These are phyloP conservation scores for Nebria ingens DNA, from an alignment of 1,140 invertebrate species.

Conservation along the genomic window DNA sequence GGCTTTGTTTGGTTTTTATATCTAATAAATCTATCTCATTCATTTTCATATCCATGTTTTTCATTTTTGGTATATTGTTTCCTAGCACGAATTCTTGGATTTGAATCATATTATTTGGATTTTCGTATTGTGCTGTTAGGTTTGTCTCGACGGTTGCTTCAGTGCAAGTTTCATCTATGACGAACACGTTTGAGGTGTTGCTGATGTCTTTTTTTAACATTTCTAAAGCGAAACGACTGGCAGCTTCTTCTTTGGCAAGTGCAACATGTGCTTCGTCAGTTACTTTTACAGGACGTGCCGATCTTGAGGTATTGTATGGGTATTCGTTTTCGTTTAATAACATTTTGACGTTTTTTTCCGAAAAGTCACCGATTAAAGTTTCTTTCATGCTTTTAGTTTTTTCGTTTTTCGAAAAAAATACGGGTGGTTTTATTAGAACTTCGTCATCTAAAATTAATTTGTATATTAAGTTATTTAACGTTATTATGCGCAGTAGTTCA, in stretches of 20 bases:
- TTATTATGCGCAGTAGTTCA: no score
- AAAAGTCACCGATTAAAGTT: no score
- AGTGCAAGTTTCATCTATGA: not conserved
- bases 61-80: no score
- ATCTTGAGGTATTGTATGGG: not conserved
- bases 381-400: not conserved
- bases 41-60: no score
- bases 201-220: not conserved
- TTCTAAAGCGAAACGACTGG: not conserved
- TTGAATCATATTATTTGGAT: not conserved
- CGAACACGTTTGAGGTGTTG: not conserved
- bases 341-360: not conserved
- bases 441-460: no score
- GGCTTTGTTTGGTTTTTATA: no score
- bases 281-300: not conserved
- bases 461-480: no score
- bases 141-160: not conserved
- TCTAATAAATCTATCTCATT: no score
- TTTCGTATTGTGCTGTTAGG: not conserved
- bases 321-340: not conserved
- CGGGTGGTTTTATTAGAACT: not conserved
- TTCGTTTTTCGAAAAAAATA: conserved; percentile 2
- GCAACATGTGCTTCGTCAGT: not conserved
- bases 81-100: not conserved
- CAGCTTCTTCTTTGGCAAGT: not conserved